phyloP scores from a whole-genome alignment of 1,140 invertebrate species.

The Hycleus cichorii region DNA sequence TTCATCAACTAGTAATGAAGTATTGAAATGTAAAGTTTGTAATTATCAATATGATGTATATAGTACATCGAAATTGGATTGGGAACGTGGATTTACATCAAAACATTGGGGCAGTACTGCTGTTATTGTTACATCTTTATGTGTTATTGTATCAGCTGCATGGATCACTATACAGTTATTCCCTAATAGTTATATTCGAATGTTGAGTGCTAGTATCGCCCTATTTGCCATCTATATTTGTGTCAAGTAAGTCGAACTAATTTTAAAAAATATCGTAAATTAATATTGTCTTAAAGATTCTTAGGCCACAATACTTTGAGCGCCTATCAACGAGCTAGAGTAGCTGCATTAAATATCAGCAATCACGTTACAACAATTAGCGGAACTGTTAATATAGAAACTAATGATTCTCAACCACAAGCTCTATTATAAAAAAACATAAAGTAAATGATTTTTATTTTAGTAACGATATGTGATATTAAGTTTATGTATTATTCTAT shows the following conservation, averaged over 20 bases:
- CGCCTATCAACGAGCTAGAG: slow-evolving; percentile 81
- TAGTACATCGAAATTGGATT: slow-evolving; percentile 53
- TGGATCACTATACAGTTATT: slow-evolving; percentile 77
- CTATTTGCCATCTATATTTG: slow-evolving; percentile 77
- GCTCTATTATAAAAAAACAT: slow-evolving; percentile 14
- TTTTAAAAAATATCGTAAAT: too few relatives aligned
- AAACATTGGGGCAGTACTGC: slow-evolving; percentile 65
- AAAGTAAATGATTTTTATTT: too few relatives aligned
- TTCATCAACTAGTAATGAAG: slow-evolving; percentile 26
- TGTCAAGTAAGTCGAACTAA: slow-evolving; percentile 54
- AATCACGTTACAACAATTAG: slow-evolving; percentile 50
- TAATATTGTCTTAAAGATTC: slow-evolving; percentile 48
- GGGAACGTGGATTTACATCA: slow-evolving; percentile 72
- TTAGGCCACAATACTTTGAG: slow-evolving; percentile 77
- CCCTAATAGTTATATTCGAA: slow-evolving; percentile 66
- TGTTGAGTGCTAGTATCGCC: slow-evolving; percentile 71
- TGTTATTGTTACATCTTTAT: slow-evolving; percentile 65
- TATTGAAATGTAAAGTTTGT: slow-evolving; percentile 36
- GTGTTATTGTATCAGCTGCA: slow-evolving; percentile 63
- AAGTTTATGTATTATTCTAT: too few relatives aligned
- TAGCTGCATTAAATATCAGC: slow-evolving; percentile 74
- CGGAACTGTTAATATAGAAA: slow-evolving; percentile 45
- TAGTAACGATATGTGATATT: too few relatives aligned
- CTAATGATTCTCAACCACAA: slow-evolving; percentile 23
- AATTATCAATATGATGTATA: slow-evolving; percentile 44